phyloP scores from a whole-genome alignment of 2,113 vertebrate species.

The Cyprinodon variegatus region DNA sequence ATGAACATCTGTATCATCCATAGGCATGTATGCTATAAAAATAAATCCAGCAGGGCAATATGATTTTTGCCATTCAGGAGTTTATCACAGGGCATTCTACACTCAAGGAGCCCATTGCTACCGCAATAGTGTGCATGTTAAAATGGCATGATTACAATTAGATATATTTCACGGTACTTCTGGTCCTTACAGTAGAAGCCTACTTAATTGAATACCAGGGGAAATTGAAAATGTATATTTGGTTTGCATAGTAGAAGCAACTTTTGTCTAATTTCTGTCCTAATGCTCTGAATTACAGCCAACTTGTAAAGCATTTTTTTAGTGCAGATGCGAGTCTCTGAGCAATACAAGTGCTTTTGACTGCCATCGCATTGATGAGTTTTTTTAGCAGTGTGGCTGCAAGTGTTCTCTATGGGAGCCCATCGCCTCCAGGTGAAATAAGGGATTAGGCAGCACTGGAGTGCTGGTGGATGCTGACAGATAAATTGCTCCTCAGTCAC shows the following conservation, averaged over 20 bases:
- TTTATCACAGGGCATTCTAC: background rate
- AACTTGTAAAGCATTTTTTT: slow-evolving; percentile 39
- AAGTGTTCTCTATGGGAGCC: slow-evolving; percentile 61
- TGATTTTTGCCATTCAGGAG: background rate
- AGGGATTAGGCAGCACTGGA: slow-evolving; percentile 74
- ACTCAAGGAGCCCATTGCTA: background rate
- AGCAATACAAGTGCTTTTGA: slow-evolving; percentile 59
- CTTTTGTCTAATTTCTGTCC: slow-evolving; percentile 30
- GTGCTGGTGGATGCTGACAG: slow-evolving; percentile 75
- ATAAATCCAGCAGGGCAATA: too few species aligned
- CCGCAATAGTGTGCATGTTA: background rate
- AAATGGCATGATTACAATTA: background rate
- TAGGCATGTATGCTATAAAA: too few species aligned
- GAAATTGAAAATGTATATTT: background rate
- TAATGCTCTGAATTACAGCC: slow-evolving; percentile 48
- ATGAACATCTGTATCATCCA: too few species aligned
- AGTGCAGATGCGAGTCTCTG: slow-evolving; percentile 64
- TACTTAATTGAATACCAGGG: background rate
- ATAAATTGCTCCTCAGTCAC: slow-evolving; percentile 79
- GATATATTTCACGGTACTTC: background rate
- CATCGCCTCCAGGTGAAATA: slow-evolving; percentile 52
- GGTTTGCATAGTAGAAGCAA: background rate
- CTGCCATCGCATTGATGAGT: slow-evolving; percentile 60
- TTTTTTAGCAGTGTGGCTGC: slow-evolving; percentile 44
- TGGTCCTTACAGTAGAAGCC: background rate